Base-by-base conservation (phyloP, 2,797 vertebrate genomes). In the Neosilurus mollespiculum region DNA sequence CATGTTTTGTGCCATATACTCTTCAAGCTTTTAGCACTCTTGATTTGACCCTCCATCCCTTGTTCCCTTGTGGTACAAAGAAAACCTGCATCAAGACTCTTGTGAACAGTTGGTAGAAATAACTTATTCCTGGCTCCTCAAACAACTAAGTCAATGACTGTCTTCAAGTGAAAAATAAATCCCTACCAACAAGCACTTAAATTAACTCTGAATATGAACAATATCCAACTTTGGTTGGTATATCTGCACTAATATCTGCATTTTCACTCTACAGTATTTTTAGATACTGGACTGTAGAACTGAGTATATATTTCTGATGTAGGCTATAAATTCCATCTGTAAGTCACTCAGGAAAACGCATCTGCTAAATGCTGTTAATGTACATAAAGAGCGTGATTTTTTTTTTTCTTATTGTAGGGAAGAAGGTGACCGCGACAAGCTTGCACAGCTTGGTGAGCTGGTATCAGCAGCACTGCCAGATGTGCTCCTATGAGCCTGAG, bases 381-480 rank as follows among this genome's bases (percentile, higher is more conserved):
- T 37, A 61, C 30, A 34, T 58, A 22, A 51, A 9, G 0, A n/a
- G 12, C 20, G 0, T 10, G 7, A 2, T n/a, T 81, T 43, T 30
- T 30, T 30, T 62, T 12, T 81, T 54, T 88, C 15, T 22, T 88
- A 24, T 73, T 76, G 9, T 88, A 95, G 94, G 89, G 37, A 92
- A 91, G 81, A 94, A 93, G 24, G 92, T 92, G 61, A 88, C 92
- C 0, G 93, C 95, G 78, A 97, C 96, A 83, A 96, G 93, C 88
- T 92, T 99, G 56, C 94, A 94, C 81, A 94, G 94, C 1, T 91
- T 96, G 73, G 95, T 97, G 67, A 93, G 92, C 62, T 99, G 97
- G 97, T 98, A 98, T 37, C 95, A 96, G 89, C 94, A 96, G 16
- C 97, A 98, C 89, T 92, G 90, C 67, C 90, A 88, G 87, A 95